phyloP scores from a whole-genome alignment of 2,888 invertebrate species.

The Spodoptera exigua region DNA sequence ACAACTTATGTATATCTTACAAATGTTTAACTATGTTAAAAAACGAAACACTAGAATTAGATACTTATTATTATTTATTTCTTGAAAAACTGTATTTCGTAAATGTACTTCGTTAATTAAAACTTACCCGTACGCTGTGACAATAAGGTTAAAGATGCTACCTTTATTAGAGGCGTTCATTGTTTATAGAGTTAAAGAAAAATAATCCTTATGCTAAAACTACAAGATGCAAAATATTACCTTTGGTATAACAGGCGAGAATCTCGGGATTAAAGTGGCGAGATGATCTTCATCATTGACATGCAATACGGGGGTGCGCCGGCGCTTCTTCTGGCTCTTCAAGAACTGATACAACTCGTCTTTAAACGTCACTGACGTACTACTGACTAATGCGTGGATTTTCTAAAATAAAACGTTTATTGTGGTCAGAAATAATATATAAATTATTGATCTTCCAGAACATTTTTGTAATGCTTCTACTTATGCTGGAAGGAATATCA shows the following conservation, averaged over 20 bases:
- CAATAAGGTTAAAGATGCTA: no score
- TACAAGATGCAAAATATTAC: slow-evolving; percentile 71
- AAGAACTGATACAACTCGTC: slow-evolving; percentile 89
- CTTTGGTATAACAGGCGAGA: slow-evolving; percentile 95
- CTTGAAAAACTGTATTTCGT: no score
- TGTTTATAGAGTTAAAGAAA: neutral
- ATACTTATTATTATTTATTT: no score
- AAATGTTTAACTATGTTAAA: no score
- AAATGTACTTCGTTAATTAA: no score
- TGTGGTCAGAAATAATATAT: neutral
- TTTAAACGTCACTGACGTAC: slow-evolving; percentile 88
- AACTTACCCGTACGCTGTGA: no score
- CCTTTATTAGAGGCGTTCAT: no score
- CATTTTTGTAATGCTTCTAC: no score
- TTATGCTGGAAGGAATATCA: no score
- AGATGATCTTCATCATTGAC: slow-evolving; percentile 66
- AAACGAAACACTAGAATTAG: no score
- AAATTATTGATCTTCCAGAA: no score
- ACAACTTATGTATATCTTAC: no score
- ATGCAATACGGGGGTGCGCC: slow-evolving; percentile 48
- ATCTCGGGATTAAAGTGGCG: slow-evolving; percentile 89
- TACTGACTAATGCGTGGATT: slow-evolving; percentile 90
- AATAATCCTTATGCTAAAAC: neutral
- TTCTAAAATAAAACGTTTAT: slow-evolving; percentile 80
- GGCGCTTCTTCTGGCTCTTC: slow-evolving; percentile 74